Base-by-base conservation (phyloP, 2,797 vertebrate species). In the Benthosema pterotum region DNA sequence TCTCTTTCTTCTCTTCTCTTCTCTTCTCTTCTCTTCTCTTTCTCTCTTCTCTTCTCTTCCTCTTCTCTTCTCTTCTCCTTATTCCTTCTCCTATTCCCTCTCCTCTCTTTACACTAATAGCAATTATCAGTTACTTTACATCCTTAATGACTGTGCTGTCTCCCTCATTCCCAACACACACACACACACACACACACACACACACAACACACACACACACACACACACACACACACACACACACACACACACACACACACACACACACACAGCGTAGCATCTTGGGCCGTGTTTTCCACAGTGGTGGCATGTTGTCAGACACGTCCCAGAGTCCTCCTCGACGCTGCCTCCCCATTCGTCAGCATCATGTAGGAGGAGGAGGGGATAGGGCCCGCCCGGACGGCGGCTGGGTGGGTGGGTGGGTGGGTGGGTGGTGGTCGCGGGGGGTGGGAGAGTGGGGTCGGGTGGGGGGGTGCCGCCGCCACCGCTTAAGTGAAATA, bases 401-500 rank as follows among this genome's bases (percentile, higher is more conserved):
- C 7, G 22, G 22, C 5, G 22, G 22, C 3, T 5, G 22, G 22
- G 50, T 11, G 38, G 62, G 69, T 9, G 25, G n/a, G 42, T 4
- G 15, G 16, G 32, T n/a, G n/a, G 79, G 75, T 71, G 0, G 43
- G 43, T 1, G 12, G 6, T 6, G n/a, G 43, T 15, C 45, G 45
- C 2, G 12, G 51, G 19, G 42, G 61, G 69, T 11, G n/a, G 25
- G 42, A 2, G n/a, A n/a, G n/a, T n/a, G n/a, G n/a, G n/a, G n/a
- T n/a, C n/a, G n/a, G n/a, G n/a, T n/a, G n/a, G 16, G 17, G 55
- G 79, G 75, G 72, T 12, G 43, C 13, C 12, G 14, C 2, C 42
- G 14, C 17, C 52, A 91, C 32, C 92, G 87, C 90, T 90, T 91
- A 93, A 95, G 93, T 94, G 94, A 92, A 95, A 93, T 95, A 87